Conservation (phyloP, 2,888 invertebrate species). For the Xestia c-nigrum region DNA sequence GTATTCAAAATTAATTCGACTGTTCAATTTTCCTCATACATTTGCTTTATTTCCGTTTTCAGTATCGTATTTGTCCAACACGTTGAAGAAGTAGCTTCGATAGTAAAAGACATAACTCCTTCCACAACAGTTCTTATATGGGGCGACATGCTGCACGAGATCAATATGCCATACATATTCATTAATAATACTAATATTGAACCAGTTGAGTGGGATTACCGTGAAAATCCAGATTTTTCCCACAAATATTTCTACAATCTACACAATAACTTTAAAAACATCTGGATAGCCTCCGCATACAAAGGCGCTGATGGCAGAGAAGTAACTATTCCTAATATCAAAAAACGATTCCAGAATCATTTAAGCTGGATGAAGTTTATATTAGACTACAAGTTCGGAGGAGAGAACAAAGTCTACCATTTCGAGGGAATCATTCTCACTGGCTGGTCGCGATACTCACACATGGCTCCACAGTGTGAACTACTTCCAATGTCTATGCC, state of each 20-base stretch:
- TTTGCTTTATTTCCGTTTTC: constrained; percentile 64
- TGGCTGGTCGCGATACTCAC: constrained; percentile 94
- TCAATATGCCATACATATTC: constrained; percentile 86
- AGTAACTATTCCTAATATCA: constrained; percentile 89
- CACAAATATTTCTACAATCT: constrained; percentile 76
- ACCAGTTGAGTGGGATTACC: constrained; percentile 94
- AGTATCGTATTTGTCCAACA: constrained; percentile 92
- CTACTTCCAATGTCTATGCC: constrained; percentile 91
- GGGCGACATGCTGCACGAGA: constrained; percentile 94
- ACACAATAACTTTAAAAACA: constrained; percentile 89
- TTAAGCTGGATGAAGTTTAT: constrained; percentile 92
- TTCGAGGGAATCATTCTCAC: constrained; percentile 93
- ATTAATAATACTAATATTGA: constrained; percentile 86
- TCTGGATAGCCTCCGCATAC: constrained; percentile 96
- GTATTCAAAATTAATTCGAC: not conserved
- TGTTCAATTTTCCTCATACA: not conserved
- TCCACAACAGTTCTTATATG: constrained; percentile 92
- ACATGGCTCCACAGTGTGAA: constrained; percentile 92
- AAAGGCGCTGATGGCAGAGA: constrained; percentile 93
- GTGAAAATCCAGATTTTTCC: constrained; percentile 69
- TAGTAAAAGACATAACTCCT: constrained; percentile 86
- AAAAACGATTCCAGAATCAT: constrained; percentile 93
- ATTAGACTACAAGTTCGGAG: constrained; percentile 84
- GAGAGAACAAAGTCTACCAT: constrained; percentile 66
- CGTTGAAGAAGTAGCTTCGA: constrained; percentile 88